phyloP scores from a whole-genome alignment of 2,113 vertebrate species.

The Triplophysa dalaica region DNA sequence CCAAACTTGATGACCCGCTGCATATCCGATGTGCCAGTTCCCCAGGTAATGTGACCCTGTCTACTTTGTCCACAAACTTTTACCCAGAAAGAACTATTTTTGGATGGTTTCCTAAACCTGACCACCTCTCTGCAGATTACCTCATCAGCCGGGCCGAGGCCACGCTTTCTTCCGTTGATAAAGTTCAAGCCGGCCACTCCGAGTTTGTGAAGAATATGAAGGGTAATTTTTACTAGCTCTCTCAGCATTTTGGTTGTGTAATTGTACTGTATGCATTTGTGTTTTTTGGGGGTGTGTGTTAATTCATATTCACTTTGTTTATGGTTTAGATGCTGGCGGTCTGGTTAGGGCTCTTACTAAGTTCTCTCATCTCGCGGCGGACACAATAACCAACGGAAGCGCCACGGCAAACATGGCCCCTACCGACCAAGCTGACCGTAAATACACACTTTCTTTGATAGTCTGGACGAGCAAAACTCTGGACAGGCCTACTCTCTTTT shows the following conservation, averaged over 20 bases:
- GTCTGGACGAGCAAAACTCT: neutral
- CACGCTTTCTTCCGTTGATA: conserved; percentile 77
- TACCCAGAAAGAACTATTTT: neutral
- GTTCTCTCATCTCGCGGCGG: conserved; percentile 85
- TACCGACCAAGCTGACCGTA: conserved; percentile 89
- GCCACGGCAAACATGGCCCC: conserved; percentile 92
- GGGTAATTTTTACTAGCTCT: conserved; percentile 72
- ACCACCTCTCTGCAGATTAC: conserved; percentile 79
- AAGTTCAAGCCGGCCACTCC: conserved; percentile 81
- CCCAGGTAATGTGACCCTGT: conserved; percentile 75
- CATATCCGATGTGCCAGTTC: conserved; percentile 94
- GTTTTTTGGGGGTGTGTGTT: conserved; percentile 23
- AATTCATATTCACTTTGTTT: neutral
- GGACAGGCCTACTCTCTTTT: too few relatives aligned
- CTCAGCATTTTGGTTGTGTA: neutral
- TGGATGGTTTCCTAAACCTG: neutral
- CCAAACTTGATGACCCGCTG: conserved; percentile 88
- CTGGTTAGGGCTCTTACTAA: conserved; percentile 86
- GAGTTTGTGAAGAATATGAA: conserved; percentile 81
- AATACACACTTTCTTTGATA: conserved; percentile 58
- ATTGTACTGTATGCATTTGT: neutral
- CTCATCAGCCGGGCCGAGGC: conserved; percentile 86
- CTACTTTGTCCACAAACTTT: neutral
- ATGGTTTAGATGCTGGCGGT: conserved; percentile 78
- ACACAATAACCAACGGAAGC: conserved; percentile 86